Conservation (phyloP, 2,113 vertebrate genomes). For the Neodon shergylaensis region DNA sequence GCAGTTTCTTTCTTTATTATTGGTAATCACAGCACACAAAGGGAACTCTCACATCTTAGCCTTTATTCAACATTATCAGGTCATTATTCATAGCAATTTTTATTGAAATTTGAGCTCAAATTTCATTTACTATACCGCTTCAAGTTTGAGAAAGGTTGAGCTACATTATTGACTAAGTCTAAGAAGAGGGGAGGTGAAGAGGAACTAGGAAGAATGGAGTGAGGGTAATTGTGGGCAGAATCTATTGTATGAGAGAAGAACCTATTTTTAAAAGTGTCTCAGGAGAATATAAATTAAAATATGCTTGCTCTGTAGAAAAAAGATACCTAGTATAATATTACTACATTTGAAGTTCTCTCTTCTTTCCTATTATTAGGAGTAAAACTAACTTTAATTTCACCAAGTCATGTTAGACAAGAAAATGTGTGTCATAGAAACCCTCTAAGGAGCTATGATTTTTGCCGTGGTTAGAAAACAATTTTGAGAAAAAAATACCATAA, state of each 20-base stretch:
- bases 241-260: not conserved
- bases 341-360: slow-evolving; percentile 25
- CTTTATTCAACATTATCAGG: slow-evolving; percentile 30
- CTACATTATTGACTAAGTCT: slow-evolving; percentile 29
- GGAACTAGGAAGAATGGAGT: not conserved
- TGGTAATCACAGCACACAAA: too few species aligned
- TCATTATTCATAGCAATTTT: slow-evolving; percentile 28
- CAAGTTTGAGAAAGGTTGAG: slow-evolving; percentile 50
- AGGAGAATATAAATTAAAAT: slow-evolving; percentile 47
- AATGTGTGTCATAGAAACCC: slow-evolving; percentile 54
- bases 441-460: slow-evolving; percentile 55
- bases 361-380: slow-evolving; percentile 65
- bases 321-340: slow-evolving; percentile 39
- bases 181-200: not conserved
- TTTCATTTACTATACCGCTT: slow-evolving; percentile 46
- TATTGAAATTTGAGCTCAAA: slow-evolving; percentile 50
- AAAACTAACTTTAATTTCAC: slow-evolving; percentile 66
- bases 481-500: slow-evolving; percentile 38
- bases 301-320: slow-evolving; percentile 57
- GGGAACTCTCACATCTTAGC: not conserved
- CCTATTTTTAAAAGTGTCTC: not conserved
- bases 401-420: slow-evolving; percentile 66
- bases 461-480: slow-evolving; percentile 55
- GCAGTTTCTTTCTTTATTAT: too few species aligned
- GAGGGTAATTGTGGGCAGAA: not conserved